These are phyloP conservation scores for Peromyscus nudipes DNA, from an alignment of 2,797 vertebrate genomes.

Conservation along the genomic window DNA sequence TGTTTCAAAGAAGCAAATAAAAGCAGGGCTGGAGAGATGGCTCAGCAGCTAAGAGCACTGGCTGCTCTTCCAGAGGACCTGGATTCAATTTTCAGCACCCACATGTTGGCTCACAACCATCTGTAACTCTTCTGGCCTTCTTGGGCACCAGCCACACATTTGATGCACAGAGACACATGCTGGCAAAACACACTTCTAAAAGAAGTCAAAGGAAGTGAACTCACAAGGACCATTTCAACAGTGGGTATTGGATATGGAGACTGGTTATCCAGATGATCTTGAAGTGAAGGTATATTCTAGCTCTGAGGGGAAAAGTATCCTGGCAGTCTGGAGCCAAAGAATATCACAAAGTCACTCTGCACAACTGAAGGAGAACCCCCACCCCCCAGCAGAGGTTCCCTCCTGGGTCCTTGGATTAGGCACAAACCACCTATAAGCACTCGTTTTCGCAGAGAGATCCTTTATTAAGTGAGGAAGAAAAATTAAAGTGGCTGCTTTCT, in stretches of 20 bases:
- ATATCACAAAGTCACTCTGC: background rate
- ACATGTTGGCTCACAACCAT: background rate
- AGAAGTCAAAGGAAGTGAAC: background rate
- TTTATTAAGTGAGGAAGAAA: background rate
- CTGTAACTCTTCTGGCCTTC: background rate
- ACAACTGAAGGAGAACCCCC: background rate
- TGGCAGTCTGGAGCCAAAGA: background rate
- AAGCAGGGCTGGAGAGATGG: background rate
- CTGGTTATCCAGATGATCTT: background rate
- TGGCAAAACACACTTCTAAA: background rate
- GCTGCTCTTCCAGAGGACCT: background rate
- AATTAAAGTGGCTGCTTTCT: background rate
- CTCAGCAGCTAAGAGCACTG: no score
- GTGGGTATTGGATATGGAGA: background rate
- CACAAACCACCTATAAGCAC: background rate
- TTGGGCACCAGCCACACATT: background rate
- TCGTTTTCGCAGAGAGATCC: background rate
- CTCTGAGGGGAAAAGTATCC: background rate
- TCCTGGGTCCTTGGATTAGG: background rate
- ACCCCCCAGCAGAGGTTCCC: background rate
- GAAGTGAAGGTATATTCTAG: background rate
- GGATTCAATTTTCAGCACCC: background rate
- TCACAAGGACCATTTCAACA: background rate
- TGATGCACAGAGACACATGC: background rate
- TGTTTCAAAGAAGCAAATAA: background rate